Evolutionary conservation across 1,140 invertebrate species (phyloP), one percentile per base, ranked within the genome.

Genomic region (Meloidogyne exigua): DNA sequence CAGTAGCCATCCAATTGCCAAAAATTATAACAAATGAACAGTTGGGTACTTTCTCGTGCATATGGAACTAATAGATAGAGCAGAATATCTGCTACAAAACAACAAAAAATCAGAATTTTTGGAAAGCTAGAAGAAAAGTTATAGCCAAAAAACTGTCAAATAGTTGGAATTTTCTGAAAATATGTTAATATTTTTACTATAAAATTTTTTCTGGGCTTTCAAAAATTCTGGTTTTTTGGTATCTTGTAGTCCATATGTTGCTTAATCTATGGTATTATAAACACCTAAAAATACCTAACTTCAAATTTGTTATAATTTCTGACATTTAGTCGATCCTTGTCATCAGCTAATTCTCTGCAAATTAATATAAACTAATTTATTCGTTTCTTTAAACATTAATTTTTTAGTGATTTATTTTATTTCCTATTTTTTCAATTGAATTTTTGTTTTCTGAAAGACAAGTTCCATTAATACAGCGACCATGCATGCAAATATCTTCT

Each of bases 401-500:
- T 18, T 67, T n/a, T n/a, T n/a, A n/a, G n/a, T n/a, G n/a, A n/a
- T n/a, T n/a, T n/a, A n/a, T n/a, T n/a, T n/a, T n/a, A n/a, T n/a
- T n/a, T n/a, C n/a, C n/a, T n/a, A n/a, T n/a, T 26, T 21, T n/a
- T 71, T 28, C 39, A 62, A 12, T 44, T 72, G 23, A 57, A 23
- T 64, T 49, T 39, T 28, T 12, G 25, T 23, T 64, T 10, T 64
- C 28, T 18, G n/a, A 26, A 21, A 82, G 74, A 68, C 81, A 82
- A 68, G 13, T 66, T n/a, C 82, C 82, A 62, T 44, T 76, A 44
- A 76, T 83, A 39, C 81, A 82, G 23, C 65, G 21, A 7, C 81
- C 81, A 70, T 82, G 80, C 39, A 75, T 64, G 44, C 81, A 82
- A 15, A 79, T 66, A 57, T 66, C 66, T 21, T 83, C 81, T 15